Base-by-base conservation (phyloP, 2,113 vertebrate genomes). In the Prietella phreatophila region DNA sequence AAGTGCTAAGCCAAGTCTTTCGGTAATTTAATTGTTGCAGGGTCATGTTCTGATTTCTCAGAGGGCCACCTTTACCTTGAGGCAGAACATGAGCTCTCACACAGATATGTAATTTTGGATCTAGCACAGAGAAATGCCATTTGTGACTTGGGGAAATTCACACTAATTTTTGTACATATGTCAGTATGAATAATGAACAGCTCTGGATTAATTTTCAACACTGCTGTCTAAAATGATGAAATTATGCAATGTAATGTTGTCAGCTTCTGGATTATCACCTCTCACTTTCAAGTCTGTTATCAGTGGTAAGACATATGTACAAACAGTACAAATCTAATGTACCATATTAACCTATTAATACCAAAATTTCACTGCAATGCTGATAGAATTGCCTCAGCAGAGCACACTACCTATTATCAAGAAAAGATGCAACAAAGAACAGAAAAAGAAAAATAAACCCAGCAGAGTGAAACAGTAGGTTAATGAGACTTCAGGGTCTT, bases 401-500 rank as follows among this genome's bases (percentile, higher is more conserved):
- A 17, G 9, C 15, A 73, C 10, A 65, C n/a, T 75, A 85, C 61
- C 65, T 84, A 76, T 86, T 80, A 78, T 25, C 42, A 33, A 47
- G 30, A 6, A 56, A 87, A 87, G 61, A 47, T 55, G 73, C 69
- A 80, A 63, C 61, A 58, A 65, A 67, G 53, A 85, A 61, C 55
- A 67, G 71, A 58, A 78, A 78, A 87, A 75, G 30, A 71, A 53
- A 78, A 63, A 82, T n/a, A 87, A 86, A 36, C 65, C 76, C 58
- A 78, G 67, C 50, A 75, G 86, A 87, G 55, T 69, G 83, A 69
- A 67, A 60, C 73, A 81, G 83, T 84, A 86, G 79, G 87, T 82
- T 89, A 89, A 91, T 85, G 85, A 90, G 87, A 90, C 81, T 53
- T 71, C 67, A 9, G 85, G 83, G 84, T 71, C 61, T 88, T 84